Conservation (phyloP, 2,888 invertebrate genomes). For the Netelia virgata region DNA sequence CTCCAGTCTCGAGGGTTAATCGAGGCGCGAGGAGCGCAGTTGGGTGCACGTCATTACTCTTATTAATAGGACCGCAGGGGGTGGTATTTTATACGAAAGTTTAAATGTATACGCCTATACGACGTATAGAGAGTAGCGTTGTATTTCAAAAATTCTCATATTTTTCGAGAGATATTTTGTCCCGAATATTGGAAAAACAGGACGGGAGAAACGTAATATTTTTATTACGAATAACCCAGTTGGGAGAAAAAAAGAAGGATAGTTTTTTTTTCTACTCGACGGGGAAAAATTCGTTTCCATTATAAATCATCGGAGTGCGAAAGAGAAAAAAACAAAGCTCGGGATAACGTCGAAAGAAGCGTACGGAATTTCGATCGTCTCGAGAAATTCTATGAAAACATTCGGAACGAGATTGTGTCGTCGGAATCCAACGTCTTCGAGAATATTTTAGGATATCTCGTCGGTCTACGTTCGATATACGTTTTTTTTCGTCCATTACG, state of each 20-base stretch:
- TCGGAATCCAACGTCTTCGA: background rate
- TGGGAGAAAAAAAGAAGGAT: too few relatives aligned
- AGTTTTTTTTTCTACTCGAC: too few relatives aligned
- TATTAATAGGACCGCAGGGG: constrained; percentile 81
- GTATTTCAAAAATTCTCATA: too few relatives aligned
- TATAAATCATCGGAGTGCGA: too few relatives aligned
- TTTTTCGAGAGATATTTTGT: too few relatives aligned
- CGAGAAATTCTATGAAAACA: background rate
- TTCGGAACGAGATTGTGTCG: background rate
- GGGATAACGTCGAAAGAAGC: too few relatives aligned
- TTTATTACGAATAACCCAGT: too few relatives aligned
- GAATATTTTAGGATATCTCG: background rate
- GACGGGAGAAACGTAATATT: too few relatives aligned
- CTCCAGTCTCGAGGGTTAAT: constrained; percentile 38
- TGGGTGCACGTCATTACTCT: constrained; percentile 74
- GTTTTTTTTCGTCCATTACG: constrained; percentile 40
- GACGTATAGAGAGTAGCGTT: too few relatives aligned
- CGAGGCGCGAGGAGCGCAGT: constrained; percentile 38
- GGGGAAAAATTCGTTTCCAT: too few relatives aligned
- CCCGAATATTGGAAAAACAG: too few relatives aligned
- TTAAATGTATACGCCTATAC: background rate
- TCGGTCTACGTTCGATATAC: background rate
- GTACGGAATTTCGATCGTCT: background rate
- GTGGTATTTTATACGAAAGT: constrained; percentile 50
- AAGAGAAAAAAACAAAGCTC: background rate